phyloP scores from a whole-genome alignment of 2,113 vertebrate genomes.

The Mesocricetus auratus region DNA sequence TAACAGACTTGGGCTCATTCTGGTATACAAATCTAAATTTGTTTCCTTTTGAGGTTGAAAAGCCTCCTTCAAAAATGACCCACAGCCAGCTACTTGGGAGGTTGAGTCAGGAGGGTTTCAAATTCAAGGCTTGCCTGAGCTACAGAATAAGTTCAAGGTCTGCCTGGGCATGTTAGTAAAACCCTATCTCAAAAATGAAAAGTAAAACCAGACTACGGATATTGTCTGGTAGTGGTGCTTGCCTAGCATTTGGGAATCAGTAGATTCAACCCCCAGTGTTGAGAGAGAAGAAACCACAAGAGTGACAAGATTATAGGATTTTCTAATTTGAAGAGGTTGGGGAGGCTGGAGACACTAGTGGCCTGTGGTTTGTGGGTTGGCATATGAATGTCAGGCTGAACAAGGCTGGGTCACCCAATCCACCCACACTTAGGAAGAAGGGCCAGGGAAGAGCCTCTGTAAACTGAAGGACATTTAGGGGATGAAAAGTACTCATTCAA shows the following conservation, averaged over 20 bases:
- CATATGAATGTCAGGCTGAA: background rate
- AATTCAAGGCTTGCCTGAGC: background rate
- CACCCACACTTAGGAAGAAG: background rate
- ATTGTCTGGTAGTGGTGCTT: background rate
- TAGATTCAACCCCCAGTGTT: too few relatives aligned
- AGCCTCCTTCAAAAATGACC: slow-evolving; percentile 8
- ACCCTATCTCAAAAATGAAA: background rate
- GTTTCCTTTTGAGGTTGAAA: background rate
- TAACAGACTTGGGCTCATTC: background rate
- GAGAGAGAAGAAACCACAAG: background rate
- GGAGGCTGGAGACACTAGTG: background rate
- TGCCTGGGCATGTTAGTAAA: background rate
- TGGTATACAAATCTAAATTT: background rate
- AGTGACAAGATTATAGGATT: background rate
- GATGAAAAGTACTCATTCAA: background rate
- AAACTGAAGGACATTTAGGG: background rate
- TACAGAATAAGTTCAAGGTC: background rate
- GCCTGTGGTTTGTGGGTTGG: slow-evolving; percentile 25
- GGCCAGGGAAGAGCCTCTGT: background rate
- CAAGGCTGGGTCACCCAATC: background rate
- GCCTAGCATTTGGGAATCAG: background rate
- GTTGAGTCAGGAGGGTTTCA: background rate
- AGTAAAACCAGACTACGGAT: background rate
- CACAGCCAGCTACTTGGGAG: background rate
- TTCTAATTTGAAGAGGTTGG: background rate